phyloP scores from a whole-genome alignment of 2,888 invertebrate species.

The Dryomyza anilis region DNA sequence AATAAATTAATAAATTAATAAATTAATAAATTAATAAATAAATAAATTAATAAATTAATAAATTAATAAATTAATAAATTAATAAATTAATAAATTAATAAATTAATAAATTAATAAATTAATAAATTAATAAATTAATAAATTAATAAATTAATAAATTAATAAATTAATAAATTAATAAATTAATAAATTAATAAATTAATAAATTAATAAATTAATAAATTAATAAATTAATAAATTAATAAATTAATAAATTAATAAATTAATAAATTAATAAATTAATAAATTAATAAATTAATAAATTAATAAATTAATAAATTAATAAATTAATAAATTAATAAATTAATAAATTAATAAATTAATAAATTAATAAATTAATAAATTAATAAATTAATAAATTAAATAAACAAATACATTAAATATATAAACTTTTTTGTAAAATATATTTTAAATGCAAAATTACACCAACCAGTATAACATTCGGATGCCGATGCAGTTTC shows the following conservation, averaged over 20 bases:
- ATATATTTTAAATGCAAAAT: slow-evolving; percentile 39
- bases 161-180: neutral
- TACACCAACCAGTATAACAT: slow-evolving; percentile 87
- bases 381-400: neutral
- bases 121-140: neutral
- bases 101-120: neutral
- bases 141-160: neutral
- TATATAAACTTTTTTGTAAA: neutral
- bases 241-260: neutral
- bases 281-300: neutral
- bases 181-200: neutral
- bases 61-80: neutral
- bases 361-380: neutral
- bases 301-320: neutral
- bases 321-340: neutral
- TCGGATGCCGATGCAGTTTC: slow-evolving; percentile 82
- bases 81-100: neutral
- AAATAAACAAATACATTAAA: neutral
- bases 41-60: neutral
- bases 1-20: neutral
- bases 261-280: neutral
- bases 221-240: neutral
- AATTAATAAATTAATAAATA: neutral
- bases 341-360: neutral
- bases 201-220: neutral